These are phyloP conservation scores for Eristalis pertinax DNA, from an alignment of 2,888 invertebrate genomes.

Conservation along the genomic window DNA sequence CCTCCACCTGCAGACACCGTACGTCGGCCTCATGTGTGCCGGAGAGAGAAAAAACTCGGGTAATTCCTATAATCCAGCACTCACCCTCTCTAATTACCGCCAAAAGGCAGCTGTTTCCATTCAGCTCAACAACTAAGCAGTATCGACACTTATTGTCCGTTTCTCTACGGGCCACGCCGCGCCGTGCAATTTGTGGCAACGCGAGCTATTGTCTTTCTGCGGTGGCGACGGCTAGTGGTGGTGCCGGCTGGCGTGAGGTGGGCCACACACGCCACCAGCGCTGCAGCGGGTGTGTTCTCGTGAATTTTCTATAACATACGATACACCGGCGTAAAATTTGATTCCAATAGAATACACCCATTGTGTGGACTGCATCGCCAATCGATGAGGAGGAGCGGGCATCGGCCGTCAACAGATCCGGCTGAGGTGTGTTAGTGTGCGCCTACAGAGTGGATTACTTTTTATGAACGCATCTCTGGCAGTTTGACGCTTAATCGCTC, in stretches of 20 bases:
- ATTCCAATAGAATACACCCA: conserved; percentile 67
- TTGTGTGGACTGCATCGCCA: conserved; percentile 24
- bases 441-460: not conserved
- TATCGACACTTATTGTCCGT: not conserved
- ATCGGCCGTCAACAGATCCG: not conserved
- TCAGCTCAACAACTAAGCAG: not conserved
- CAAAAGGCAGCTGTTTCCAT: not conserved
- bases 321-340: conserved; percentile 63
- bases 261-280: conserved; percentile 1
- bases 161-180: not conserved
- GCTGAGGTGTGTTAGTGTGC: not conserved
- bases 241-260: not conserved
- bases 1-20: not conserved
- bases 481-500: not conserved
- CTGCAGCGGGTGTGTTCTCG: conserved; percentile 28
- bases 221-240: not conserved
- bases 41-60: not conserved
- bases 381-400: no score
- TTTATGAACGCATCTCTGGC: not conserved
- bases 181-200: not conserved
- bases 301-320: conserved; percentile 52
- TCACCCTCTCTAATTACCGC: not conserved
- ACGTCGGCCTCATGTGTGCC: not conserved
- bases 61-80: not conserved
- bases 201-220: not conserved